Evolutionary conservation across 2,888 invertebrate genomes (phyloP).

Genomic region (Nudaria mundana): DNA sequence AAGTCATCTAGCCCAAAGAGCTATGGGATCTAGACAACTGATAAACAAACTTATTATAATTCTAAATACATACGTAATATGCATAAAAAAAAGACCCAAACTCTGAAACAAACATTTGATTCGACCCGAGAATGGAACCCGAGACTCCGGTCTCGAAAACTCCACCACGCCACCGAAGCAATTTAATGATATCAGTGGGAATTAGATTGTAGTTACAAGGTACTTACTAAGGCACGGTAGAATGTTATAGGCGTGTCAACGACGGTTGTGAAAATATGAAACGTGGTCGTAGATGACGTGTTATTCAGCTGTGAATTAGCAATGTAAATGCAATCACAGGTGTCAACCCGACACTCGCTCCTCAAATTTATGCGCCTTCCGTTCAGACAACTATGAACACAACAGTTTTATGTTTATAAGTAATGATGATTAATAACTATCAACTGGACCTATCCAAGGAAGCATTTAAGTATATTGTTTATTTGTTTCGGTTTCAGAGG

Average conservation of each 20-base stretch:
- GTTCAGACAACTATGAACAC: conserved; percentile 66
- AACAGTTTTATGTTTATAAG: conserved; percentile 74
- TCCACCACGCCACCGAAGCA: too few species aligned
- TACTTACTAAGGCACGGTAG: conserved; percentile 24
- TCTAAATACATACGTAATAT: too few species aligned
- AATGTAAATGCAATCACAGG: conserved; percentile 81
- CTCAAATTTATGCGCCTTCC: conserved; percentile 76
- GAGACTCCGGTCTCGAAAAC: too few species aligned
- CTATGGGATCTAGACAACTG: too few species aligned
- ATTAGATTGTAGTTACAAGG: too few species aligned
- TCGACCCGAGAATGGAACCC: too few species aligned
- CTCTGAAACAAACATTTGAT: too few species aligned
- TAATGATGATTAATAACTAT: conserved; percentile 65
- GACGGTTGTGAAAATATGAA: conserved; percentile 46
- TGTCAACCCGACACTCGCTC: conserved; percentile 73
- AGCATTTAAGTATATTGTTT: conserved; percentile 55
- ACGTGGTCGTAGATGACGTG: conserved; percentile 55
- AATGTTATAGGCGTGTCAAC: conserved; percentile 11
- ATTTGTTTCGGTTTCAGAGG: conserved; percentile 34
- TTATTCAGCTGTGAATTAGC: conserved; percentile 75
- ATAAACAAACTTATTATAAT: too few species aligned
- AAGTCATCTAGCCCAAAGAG: too few species aligned
- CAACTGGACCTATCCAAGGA: conserved; percentile 54
- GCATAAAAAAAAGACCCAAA: too few species aligned
- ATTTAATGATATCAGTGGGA: conserved; percentile 15